Conservation (phyloP, 1,140 invertebrate genomes). For the Dendrolimus kikuchii region DNA sequence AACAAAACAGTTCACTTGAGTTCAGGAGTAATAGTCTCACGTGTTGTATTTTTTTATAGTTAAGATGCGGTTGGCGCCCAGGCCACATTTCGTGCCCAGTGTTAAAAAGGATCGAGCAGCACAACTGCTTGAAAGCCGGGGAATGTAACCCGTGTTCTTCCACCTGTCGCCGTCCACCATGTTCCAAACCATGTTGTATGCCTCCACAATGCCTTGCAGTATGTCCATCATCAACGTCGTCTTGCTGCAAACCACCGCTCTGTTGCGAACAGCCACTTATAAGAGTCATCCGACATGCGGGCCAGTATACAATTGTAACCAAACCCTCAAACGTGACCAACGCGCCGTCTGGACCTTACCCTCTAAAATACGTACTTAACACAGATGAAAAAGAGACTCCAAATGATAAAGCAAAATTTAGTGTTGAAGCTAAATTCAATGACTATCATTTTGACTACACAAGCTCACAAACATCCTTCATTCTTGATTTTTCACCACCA, state of each 20-base stretch:
- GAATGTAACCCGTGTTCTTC: constrained; percentile 35
- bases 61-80: constrained; percentile 59
- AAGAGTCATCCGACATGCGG: constrained; percentile 47
- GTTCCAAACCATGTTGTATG: constrained; percentile 32
- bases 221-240: constrained; percentile 32
- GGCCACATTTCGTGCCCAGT: constrained; percentile 60
- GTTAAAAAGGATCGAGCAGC: constrained; percentile 48
- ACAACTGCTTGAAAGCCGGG: constrained; percentile 41
- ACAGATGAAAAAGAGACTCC: constrained; percentile 26
- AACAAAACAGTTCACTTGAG: background rate
- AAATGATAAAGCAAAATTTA: constrained; percentile 28
- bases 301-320: constrained; percentile 54
- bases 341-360: constrained; percentile 52
- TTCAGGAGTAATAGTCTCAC: too few species aligned
- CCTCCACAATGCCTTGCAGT: constrained; percentile 33
- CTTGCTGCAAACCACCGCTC: constrained; percentile 30
- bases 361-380: constrained; percentile 57
- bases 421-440: constrained; percentile 60
- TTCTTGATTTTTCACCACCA: constrained; percentile 57
- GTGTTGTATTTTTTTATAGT: constrained; percentile 26
- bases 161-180: constrained; percentile 25
- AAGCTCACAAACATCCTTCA: constrained; percentile 53
- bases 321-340: constrained; percentile 54
- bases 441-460: constrained; percentile 61
- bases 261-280: constrained; percentile 34